phyloP scores from a whole-genome alignment of 1,140 invertebrate species.

The Nomia melanderi region DNA sequence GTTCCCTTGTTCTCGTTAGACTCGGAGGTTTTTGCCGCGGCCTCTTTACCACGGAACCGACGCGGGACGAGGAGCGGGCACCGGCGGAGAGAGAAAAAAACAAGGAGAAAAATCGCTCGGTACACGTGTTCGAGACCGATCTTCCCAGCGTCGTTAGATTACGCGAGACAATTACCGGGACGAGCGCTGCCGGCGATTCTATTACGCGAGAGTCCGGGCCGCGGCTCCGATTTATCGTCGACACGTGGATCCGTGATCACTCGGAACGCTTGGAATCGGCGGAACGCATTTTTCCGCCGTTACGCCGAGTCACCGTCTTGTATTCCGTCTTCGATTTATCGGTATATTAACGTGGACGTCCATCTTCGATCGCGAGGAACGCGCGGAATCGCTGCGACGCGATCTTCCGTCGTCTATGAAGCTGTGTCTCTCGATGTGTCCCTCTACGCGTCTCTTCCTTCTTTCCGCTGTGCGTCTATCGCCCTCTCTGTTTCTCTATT shows the following conservation, averaged over 20 bases:
- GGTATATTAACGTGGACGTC: too few species aligned
- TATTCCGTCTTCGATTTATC: too few species aligned
- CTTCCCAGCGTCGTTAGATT: neutral
- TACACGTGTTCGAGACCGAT: conserved; percentile 16
- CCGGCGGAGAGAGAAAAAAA: too few species aligned
- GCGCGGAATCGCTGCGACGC: neutral
- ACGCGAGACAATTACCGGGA: conserved; percentile 8
- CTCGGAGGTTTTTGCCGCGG: neutral
- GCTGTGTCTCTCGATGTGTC: neutral
- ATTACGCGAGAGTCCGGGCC: neutral
- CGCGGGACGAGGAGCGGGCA: too few species aligned
- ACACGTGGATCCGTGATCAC: too few species aligned
- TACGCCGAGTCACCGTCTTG: too few species aligned
- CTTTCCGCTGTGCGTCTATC: neutral
- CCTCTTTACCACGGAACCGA: neutral
- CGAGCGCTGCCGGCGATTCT: neutral
- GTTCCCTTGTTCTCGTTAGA: conserved; percentile 25
- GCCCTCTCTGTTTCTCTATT: too few species aligned
- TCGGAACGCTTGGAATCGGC: too few species aligned
- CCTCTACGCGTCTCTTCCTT: too few species aligned
- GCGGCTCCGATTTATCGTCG: neutral
- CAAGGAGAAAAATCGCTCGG: neutral
- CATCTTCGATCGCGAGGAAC: neutral
- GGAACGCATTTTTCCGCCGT: too few species aligned
- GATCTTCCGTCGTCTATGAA: too few species aligned